Evolutionary conservation across 2,888 invertebrate genomes (phyloP).

Genomic region (Lochmaea crataegi): DNA sequence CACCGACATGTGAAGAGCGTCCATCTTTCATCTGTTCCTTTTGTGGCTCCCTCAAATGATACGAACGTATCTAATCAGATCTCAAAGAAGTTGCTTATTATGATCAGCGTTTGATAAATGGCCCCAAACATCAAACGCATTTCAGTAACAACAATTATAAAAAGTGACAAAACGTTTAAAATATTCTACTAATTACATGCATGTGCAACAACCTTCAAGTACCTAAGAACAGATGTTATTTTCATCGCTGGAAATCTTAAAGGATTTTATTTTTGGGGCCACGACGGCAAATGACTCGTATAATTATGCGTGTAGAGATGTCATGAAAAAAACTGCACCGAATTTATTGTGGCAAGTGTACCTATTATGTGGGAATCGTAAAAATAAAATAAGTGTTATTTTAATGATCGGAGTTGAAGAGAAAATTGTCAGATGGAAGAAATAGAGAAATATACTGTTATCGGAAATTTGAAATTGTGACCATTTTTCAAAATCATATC

Average conservation of each 20-base stretch:
- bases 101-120: slow-evolving; percentile 40
- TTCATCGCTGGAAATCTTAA: slow-evolving; percentile 50
- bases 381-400: too few relatives aligned
- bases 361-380: too few relatives aligned
- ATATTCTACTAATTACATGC: slow-evolving; percentile 55
- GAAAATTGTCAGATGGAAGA: too few relatives aligned
- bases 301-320: slow-evolving; percentile 53
- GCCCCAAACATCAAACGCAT: slow-evolving; percentile 41
- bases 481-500: too few relatives aligned
- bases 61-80: slow-evolving; percentile 24
- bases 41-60: slow-evolving; percentile 8
- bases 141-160: slow-evolving; percentile 42
- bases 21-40: slow-evolving; percentile 15
- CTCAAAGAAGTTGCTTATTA: slow-evolving; percentile 18
- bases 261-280: slow-evolving; percentile 56
- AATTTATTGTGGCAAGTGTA: not conserved
- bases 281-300: slow-evolving; percentile 58
- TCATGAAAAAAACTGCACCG: slow-evolving; percentile 18
- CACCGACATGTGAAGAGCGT: slow-evolving; percentile 1
- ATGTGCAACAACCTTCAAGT: slow-evolving; percentile 47
- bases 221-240: slow-evolving; percentile 52
- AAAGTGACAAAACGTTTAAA: slow-evolving; percentile 53
- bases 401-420: too few relatives aligned
- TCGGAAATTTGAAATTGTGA: too few relatives aligned
- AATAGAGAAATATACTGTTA: too few relatives aligned